Conservation (phyloP, 2,113 vertebrate species). For the Perognathus longimembris region DNA sequence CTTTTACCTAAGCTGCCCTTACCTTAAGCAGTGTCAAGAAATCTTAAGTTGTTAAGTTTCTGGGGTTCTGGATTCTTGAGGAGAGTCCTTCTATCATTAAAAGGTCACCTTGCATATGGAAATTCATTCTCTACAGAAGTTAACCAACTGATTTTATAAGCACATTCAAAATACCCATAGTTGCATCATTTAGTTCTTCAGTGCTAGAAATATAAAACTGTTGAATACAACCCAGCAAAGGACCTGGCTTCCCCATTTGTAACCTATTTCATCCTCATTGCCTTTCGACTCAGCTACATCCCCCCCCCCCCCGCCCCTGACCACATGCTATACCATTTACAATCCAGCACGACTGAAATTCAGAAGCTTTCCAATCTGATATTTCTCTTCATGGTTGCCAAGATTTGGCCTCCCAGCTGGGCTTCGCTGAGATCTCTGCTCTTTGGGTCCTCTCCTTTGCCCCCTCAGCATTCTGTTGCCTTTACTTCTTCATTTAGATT, state of each 20-base stretch:
- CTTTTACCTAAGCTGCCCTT: not conserved
- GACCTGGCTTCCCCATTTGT: not conserved
- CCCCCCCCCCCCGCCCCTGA: not conserved
- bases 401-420: not conserved
- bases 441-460: not conserved
- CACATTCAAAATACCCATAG: not conserved
- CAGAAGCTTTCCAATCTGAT: not conserved
- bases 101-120: not conserved
- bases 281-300: not conserved
- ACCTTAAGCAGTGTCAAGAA: not conserved
- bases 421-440: not conserved
- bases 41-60: slow-evolving; percentile 9
- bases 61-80: not conserved
- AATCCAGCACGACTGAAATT: not conserved
- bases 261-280: not conserved
- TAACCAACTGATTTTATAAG: not conserved
- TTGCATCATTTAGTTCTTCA: not conserved
- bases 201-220: not conserved
- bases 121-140: not conserved
- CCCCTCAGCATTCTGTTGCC: not conserved
- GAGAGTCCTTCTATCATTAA: not conserved
- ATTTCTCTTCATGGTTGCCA: not conserved
- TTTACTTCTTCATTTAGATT: not conserved
- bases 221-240: not conserved
- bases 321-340: slow-evolving; percentile 13